Evolutionary conservation across 2,888 invertebrate species (phyloP).

Genomic region (Lasioglossum vierecki): DNA sequence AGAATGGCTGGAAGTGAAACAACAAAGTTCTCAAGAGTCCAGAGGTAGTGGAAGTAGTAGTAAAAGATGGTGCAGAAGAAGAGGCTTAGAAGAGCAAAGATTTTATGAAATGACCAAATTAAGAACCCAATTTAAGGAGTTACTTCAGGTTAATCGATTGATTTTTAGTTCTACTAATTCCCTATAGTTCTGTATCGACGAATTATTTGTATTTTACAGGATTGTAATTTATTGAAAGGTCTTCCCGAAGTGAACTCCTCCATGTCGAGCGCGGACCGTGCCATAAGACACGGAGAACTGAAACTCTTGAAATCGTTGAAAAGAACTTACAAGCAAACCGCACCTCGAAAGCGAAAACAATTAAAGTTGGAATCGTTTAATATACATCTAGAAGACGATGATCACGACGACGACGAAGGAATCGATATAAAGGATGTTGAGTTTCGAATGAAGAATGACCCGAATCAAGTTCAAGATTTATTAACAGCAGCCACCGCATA

Average conservation of each 20-base stretch:
- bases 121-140: slow-evolving; percentile 93
- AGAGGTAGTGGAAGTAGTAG: slow-evolving; percentile 76
- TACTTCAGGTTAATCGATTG: slow-evolving; percentile 88
- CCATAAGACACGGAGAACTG: slow-evolving; percentile 94
- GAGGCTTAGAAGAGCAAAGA: slow-evolving; percentile 98
- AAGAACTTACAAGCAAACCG: slow-evolving; percentile 89
- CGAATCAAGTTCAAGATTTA: slow-evolving; percentile 88
- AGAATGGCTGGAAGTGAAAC: slow-evolving; percentile 94
- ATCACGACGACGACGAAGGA: slow-evolving; percentile 84
- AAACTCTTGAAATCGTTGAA: slow-evolving; percentile 93
- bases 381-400: slow-evolving; percentile 87
- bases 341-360: slow-evolving; percentile 89
- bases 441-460: slow-evolving; percentile 92
- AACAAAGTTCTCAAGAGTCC: slow-evolving; percentile 82
- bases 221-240: slow-evolving; percentile 87
- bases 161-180: neutral
- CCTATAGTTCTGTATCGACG: neutral
- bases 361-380: slow-evolving; percentile 90
- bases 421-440: slow-evolving; percentile 94
- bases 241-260: slow-evolving; percentile 85
- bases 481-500: slow-evolving; percentile 87
- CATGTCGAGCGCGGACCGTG: slow-evolving; percentile 89
- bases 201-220: slow-evolving; percentile 81
- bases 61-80: slow-evolving; percentile 93
- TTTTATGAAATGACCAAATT: slow-evolving; percentile 98